Evolutionary conservation across 2,113 vertebrate species (phyloP).

Genomic region (Cathartes aura): DNA sequence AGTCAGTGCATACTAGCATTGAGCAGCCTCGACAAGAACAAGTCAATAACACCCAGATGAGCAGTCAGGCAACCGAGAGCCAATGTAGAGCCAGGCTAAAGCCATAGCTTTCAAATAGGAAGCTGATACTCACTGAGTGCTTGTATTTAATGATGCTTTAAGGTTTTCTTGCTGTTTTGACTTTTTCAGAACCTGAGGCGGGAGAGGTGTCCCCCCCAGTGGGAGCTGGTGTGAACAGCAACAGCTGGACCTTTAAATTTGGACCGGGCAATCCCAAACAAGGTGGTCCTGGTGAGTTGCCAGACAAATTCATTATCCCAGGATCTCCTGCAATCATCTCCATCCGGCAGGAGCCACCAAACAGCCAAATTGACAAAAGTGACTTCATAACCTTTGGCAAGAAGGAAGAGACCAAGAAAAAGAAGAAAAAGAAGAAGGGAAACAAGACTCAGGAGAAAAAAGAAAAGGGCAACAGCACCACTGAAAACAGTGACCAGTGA

Average conservation of each 20-base stretch:
- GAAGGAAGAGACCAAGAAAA: conserved; percentile 98
- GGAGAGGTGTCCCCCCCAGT: conserved; percentile 97
- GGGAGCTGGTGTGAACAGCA: conserved; percentile 96
- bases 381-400: conserved; percentile 99
- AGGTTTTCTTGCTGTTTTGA: conserved; percentile 34
- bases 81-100: not conserved
- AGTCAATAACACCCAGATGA: not conserved
- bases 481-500: conserved; percentile 94
- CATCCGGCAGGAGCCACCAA: conserved; percentile 94
- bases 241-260: conserved; percentile 99
- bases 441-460: conserved; percentile 94
- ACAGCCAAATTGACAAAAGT: conserved; percentile 93
- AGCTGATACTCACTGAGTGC: not conserved
- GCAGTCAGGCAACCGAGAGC: not conserved
- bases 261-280: conserved; percentile 92
- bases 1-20: not conserved
- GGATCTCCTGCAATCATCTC: conserved; percentile 99
- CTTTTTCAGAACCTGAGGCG: conserved; percentile 90
- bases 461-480: conserved; percentile 91
- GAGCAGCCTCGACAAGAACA: not conserved
- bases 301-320: conserved; percentile 99
- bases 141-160: not conserved
- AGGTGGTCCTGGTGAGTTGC: conserved; percentile 94
- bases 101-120: not conserved
- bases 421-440: conserved; percentile 99